phyloP scores from a whole-genome alignment of 92 coral and sea anemone genomes.

The Chrysogorgia sp. region DNA sequence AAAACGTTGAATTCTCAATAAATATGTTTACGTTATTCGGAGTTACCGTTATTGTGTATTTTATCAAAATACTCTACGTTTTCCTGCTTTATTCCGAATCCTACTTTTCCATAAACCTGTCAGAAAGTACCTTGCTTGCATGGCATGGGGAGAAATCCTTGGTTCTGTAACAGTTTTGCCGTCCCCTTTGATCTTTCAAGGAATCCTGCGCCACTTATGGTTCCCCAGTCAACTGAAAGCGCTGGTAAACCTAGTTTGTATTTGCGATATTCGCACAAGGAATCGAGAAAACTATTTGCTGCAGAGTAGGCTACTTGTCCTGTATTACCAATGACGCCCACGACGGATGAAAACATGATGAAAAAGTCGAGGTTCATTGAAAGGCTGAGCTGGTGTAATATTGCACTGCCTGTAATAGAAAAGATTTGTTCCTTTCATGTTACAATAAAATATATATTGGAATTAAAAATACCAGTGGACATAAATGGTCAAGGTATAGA shows the following conservation, averaged over 20 bases:
- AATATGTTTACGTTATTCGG: neutral
- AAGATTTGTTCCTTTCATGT: too few relatives aligned
- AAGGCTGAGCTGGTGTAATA: conserved; percentile 64
- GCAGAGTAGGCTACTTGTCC: conserved; percentile 73
- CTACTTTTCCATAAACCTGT: neutral
- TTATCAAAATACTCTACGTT: too few relatives aligned
- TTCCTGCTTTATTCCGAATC: too few relatives aligned
- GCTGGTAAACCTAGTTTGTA: conserved; percentile 64
- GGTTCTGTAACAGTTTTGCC: conserved; percentile 49
- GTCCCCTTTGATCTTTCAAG: conserved; percentile 51
- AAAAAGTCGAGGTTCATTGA: conserved; percentile 70
- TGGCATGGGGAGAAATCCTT: conserved; percentile 52
- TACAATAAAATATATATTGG: too few relatives aligned
- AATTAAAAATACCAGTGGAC: too few relatives aligned
- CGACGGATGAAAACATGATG: conserved; percentile 71
- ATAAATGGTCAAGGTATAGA: too few relatives aligned
- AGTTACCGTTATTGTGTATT: too few relatives aligned
- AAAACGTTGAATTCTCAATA: too few relatives aligned
- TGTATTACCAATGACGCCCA: conserved; percentile 63
- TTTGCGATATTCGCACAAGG: conserved; percentile 63
- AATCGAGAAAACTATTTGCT: conserved; percentile 67
- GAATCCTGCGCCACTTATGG: conserved; percentile 65
- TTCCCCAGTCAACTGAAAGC: conserved; percentile 69
- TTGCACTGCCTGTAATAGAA: conserved; percentile 57
- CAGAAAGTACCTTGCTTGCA: conserved; percentile 58